phyloP scores from a whole-genome alignment of 30 jellyfish, hydroid and myxozoan species.

The Calvadosia cruxmelitensis region DNA sequence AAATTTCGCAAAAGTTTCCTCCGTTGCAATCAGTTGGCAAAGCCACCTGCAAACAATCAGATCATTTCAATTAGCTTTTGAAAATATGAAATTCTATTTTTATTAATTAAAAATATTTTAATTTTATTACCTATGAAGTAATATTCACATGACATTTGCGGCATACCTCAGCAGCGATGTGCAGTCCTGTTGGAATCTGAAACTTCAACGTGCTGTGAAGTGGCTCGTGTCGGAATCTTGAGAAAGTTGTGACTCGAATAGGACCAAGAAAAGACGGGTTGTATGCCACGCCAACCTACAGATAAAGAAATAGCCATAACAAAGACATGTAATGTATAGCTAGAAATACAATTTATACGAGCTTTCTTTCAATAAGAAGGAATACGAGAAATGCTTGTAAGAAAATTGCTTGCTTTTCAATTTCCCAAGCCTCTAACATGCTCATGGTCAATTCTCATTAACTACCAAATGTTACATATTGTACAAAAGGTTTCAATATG shows the following conservation, averaged over 20 bases:
- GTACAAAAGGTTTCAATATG: too few relatives aligned
- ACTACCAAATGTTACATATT: too few relatives aligned
- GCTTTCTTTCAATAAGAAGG: too few relatives aligned
- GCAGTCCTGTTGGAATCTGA: slow-evolving; percentile 73
- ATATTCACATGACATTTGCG: background rate
- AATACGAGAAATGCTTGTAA: too few relatives aligned
- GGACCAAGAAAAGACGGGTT: slow-evolving; percentile 53
- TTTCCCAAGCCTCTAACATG: too few relatives aligned
- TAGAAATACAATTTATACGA: too few relatives aligned
- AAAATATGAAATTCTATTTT: background rate
- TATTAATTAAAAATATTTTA: too few relatives aligned
- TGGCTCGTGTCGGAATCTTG: slow-evolving; percentile 68
- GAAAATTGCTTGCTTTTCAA: too few relatives aligned
- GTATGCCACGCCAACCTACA: slow-evolving; percentile 66
- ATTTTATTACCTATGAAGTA: too few relatives aligned
- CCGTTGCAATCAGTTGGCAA: slow-evolving; percentile 91
- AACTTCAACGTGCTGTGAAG: slow-evolving; percentile 12
- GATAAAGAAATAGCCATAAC: background rate
- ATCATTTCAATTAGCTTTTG: background rate
- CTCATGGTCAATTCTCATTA: too few relatives aligned
- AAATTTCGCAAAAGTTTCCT: slow-evolving; percentile 63
- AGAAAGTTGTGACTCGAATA: slow-evolving; percentile 46
- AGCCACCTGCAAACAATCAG: slow-evolving; percentile 33
- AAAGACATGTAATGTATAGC: too few relatives aligned
- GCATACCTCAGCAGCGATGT: slow-evolving; percentile 77